Evolutionary conservation across 2,888 invertebrate species (phyloP).

Genomic region (Drosophila kambysellisi): DNA sequence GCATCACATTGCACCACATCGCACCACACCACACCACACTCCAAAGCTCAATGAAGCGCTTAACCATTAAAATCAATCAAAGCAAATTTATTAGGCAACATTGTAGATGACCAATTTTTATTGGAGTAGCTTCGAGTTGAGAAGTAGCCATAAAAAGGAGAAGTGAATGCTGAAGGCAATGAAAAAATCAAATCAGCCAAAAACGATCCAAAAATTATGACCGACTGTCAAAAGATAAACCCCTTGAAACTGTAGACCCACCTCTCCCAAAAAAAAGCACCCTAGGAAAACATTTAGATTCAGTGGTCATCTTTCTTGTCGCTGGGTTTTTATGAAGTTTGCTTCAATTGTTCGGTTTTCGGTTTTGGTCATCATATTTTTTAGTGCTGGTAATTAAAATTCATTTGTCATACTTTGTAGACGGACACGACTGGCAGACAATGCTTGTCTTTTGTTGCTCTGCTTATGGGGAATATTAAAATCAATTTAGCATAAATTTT

Average conservation of each 20-base stretch:
- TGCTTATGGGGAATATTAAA: slow-evolving; percentile 57
- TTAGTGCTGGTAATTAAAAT: slow-evolving; percentile 75
- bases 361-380: slow-evolving; percentile 41
- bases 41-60: slow-evolving; percentile 82
- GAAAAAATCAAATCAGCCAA: slow-evolving; percentile 78
- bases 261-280: not conserved
- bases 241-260: slow-evolving; percentile 56
- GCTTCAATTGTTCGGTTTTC: slow-evolving; percentile 58
- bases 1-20: slow-evolving; percentile 27
- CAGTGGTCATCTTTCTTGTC: slow-evolving; percentile 55
- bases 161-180: slow-evolving; percentile 54
- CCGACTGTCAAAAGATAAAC: slow-evolving; percentile 70
- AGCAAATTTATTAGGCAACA: slow-evolving; percentile 82
- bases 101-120: slow-evolving; percentile 76
- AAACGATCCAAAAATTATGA: slow-evolving; percentile 72
- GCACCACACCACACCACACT: slow-evolving; percentile 38
- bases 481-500: slow-evolving; percentile 72
- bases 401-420: slow-evolving; percentile 76
- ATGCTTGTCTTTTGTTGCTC: slow-evolving; percentile 35
- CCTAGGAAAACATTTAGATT: slow-evolving; percentile 11
- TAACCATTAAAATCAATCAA: slow-evolving; percentile 84
- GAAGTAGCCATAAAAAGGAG: slow-evolving; percentile 67
- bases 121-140: slow-evolving; percentile 62
- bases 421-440: slow-evolving; percentile 39
- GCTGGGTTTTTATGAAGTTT: slow-evolving; percentile 53